Evolutionary conservation across 2,113 vertebrate genomes (phyloP), one percentile per base, ranked within the genome.

Genomic region (Prionailurus bengalensis): DNA sequence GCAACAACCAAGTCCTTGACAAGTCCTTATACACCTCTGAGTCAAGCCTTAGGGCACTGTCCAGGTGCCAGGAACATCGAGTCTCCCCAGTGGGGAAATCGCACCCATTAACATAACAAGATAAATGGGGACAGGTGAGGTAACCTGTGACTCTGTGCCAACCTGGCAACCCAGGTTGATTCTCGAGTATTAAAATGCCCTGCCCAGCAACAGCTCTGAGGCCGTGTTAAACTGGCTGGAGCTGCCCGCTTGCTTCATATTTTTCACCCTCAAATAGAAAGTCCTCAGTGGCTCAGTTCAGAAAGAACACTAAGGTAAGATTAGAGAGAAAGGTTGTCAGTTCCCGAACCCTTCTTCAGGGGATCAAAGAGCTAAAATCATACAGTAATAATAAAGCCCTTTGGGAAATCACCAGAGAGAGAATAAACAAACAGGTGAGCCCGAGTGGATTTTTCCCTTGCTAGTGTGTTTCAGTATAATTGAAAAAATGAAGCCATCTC

Each of bases 21-120:
- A 96, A 89, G 76, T 91, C 97, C 96, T 97, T 23, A 83, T 92
- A 70, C 42, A 96, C 78, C 97, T 97, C 14, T 98, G 98, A 98
- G 95, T 98, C 97, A 98, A 8, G 36, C 73, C 97, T 97, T 94
- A 90, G 98, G 97, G 98, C 96, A 94, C 61, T 94, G 96, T 92
- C 13, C 31, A 95, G 3, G 9, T 58, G 97, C 98, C 98, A 98
- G 98, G 98, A 98, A 97, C 97, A 99, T 82, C 19, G 79, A 97
- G 97, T 98, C 91, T 98, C 95, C 86, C 94, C 58, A 36, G 39
- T 85, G 63, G 84, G 88, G 96, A 97, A 97, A 96, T 53, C 71
- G 31, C 58, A 74, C 65, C 94, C 63, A 33, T 80, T 96, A 98
- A 97, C 71, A 96, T 13, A 97, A 97, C 55, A 92, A 97, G 91